Evolutionary conservation across 2,113 vertebrate species (phyloP), one percentile per base, ranked within the genome.

Genomic region (Bagarius yarrelli): DNA sequence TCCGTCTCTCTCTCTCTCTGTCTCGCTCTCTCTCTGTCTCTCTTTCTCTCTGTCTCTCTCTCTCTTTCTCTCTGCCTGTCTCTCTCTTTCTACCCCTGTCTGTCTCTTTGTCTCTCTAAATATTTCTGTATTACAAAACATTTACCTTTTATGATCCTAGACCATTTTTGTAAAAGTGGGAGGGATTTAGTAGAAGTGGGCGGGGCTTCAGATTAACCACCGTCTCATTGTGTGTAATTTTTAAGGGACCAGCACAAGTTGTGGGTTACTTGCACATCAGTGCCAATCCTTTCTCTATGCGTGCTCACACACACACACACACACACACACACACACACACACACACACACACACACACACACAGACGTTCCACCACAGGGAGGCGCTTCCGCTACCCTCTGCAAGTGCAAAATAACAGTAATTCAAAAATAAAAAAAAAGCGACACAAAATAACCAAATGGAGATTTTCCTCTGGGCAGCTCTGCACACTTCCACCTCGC

Each of bases 311-410:
- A 88, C 85, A 88, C 94, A 94, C 71, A 55, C 14, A 52, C 66
- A 70, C 66, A 40, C 66, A 63, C 50, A 56, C 34, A 69, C 36
- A 69, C 44, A 71, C 40, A 71, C 40, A 53, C 69, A 72, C 25
- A 56, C 27, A 30, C n/a, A 2, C 36, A 4, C 36, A 40, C 36
- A 40, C 36, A 40, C 36, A 40, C 36, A 40, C 36, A 40, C 36
- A 40, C 36, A 40, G n/a, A 88, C 87, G 89, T 95, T 95, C 95
- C 94, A 93, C 89, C 90, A 84, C 80, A 80, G 81, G 85, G 83
- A 87, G 84, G 85, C 72, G 82, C 87, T 81, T 86, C 87, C 74
- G 84, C 86, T 77, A 78, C 66, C 82, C 84, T 87, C 89, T 85
- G 82, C 79, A 78, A 57, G 70, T 32, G 19, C 79, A 56, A 52